phyloP scores from a whole-genome alignment of 2,797 vertebrate species.

The Spatula versicolor region DNA sequence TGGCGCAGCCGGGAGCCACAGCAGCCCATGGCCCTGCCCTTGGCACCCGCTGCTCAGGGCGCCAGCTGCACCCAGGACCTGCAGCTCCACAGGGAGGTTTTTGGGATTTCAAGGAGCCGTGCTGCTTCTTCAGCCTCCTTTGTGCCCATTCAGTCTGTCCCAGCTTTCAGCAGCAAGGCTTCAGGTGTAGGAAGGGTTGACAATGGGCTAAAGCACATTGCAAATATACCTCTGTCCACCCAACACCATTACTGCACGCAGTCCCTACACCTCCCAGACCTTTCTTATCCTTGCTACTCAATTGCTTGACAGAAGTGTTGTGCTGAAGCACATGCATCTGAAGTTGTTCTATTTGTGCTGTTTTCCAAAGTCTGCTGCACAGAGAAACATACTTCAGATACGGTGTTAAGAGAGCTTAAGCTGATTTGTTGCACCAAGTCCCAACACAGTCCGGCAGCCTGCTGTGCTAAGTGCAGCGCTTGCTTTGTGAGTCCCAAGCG shows the following conservation, averaged over 20 bases:
- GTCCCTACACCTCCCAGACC: not conserved
- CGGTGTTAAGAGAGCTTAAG: not conserved
- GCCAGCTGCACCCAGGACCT: not conserved
- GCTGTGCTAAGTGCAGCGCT: not conserved
- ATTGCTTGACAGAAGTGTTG: not conserved
- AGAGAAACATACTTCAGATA: not conserved
- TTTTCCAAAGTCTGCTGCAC: not conserved
- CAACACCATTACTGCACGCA: accelerated
- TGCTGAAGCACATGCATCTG: not conserved
- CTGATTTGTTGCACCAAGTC: not conserved
- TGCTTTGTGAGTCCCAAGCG: not conserved
- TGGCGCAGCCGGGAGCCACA: not conserved
- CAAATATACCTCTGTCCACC: not conserved
- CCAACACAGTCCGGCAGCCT: not conserved
- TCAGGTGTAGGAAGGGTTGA: not conserved
- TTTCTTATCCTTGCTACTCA: not conserved
- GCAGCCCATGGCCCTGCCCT: not conserved
- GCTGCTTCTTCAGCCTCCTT: not conserved
- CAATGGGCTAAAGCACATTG: not conserved
- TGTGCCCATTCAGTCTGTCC: not conserved
- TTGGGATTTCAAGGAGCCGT: not conserved
- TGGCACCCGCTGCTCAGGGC: not conserved
- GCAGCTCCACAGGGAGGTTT: not conserved
- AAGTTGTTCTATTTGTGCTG: not conserved
- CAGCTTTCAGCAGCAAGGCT: not conserved